Base-by-base conservation (phyloP, 2,113 vertebrate genomes). In the Rhea americana region DNA sequence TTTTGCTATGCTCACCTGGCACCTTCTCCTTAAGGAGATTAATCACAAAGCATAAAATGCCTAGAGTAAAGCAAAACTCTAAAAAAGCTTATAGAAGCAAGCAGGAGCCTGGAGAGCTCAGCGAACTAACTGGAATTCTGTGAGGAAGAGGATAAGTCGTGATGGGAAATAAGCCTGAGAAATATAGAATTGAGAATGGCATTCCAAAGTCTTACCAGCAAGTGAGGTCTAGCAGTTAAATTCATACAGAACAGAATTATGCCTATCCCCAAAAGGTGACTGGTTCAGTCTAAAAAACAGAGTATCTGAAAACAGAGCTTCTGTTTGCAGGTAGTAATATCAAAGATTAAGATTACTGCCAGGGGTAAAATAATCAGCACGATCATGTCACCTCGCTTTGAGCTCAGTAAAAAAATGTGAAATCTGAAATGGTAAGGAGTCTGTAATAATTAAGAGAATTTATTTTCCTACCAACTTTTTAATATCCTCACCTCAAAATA, bases 401-500 rank as follows among this genome's bases (percentile, higher is more conserved):
- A 50, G 30, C 47, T 73, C 74, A 89, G n/a, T 4, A 62, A 18
- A 78, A 76, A 43, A 32, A 32, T 16, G 7, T 83, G 53, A 72
- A 90, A 91, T 68, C 39, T 72, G 28, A 30, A 58, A 22, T 35
- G 4, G 13, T 45, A 32, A 75, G 20, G 86, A 93, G 91, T 63
- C 63, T 11, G 24, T 21, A 86, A 68, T 56, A 86, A 89, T 6
- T 43, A 76, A 19, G 35, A 48, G 25, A 79, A 86, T 65, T 81
- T 63, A 90, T 81, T 90, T 93, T 91, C 70, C 63, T 70, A 89
- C 61, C 58, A 89, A 43, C 41, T 82, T 94, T 93, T 93, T 93
- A 94, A 94, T 89, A 94, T 86, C 71, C 39, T 94, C 5, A 78
- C 70, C 66, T 62, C 67, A 87, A 93, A 95, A 93, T 55, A 85